phyloP scores from a whole-genome alignment of 2,797 vertebrate genomes.

The Amazonetta brasiliensis region DNA sequence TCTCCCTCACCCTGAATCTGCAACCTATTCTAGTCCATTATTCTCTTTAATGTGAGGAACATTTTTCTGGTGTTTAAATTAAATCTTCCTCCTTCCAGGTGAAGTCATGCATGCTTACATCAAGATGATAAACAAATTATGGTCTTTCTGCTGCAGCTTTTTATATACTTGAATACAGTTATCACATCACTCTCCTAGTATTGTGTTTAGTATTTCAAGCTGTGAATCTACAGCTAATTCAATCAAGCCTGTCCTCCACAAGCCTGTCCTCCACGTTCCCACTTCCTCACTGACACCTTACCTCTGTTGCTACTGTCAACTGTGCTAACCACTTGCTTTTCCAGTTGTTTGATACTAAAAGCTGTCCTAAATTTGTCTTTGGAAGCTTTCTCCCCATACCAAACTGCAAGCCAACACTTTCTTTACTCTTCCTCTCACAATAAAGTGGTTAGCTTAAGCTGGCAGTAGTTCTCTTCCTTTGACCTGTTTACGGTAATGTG shows the following conservation, averaged over 20 bases:
- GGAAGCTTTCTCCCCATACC: background rate
- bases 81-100: background rate
- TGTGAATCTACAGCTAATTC: background rate
- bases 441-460: background rate
- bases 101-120: background rate
- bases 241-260: background rate
- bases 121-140: background rate
- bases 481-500: background rate
- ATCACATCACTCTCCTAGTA: background rate
- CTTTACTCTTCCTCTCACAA: background rate
- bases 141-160: background rate
- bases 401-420: background rate
- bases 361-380: background rate
- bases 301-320: background rate
- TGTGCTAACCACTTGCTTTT: background rate
- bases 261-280: background rate
- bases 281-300: background rate
- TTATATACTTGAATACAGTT: background rate
- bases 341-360: background rate
- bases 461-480: background rate
- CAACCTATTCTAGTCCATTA: background rate
- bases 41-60: background rate
- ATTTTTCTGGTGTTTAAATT: background rate
- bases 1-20: background rate
- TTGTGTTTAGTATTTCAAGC: background rate